phyloP scores from a whole-genome alignment of 2,797 vertebrate species.

The Triplophysa bombifrons region DNA sequence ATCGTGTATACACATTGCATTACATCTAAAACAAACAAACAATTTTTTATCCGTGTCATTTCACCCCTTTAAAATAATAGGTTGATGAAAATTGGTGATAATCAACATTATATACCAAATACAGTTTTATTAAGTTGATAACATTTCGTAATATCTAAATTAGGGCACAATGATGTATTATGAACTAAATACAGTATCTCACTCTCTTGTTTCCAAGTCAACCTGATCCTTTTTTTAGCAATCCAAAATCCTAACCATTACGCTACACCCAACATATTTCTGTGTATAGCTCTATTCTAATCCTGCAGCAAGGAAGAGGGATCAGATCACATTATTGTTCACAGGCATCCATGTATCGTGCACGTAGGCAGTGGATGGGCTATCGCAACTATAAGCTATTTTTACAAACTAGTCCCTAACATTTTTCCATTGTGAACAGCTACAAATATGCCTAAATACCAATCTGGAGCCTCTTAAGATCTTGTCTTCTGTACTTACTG shows the following conservation, averaged over 20 bases:
- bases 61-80: too few species aligned
- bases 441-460: neutral
- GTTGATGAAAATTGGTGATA: too few species aligned
- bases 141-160: neutral
- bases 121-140: too few species aligned
- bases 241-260: neutral
- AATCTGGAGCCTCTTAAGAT: neutral
- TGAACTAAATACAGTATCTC: neutral
- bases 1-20: too few species aligned
- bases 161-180: neutral
- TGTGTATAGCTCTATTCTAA: conserved; percentile 17
- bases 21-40: too few species aligned
- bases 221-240: neutral
- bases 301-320: neutral
- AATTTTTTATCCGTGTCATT: too few species aligned
- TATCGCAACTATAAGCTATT: conserved; percentile 1
- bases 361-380: neutral
- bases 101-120: too few species aligned
- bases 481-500: neutral
- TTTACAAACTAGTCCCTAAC: conserved; percentile 15
- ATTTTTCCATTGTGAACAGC: neutral
- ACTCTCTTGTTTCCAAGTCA: neutral
- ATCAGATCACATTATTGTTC: conserved; percentile 22
- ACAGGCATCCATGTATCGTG: neutral
- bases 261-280: conserved; percentile 8